Base-by-base conservation (phyloP, 2,888 invertebrate genomes). In the Fragum sueziense region DNA sequence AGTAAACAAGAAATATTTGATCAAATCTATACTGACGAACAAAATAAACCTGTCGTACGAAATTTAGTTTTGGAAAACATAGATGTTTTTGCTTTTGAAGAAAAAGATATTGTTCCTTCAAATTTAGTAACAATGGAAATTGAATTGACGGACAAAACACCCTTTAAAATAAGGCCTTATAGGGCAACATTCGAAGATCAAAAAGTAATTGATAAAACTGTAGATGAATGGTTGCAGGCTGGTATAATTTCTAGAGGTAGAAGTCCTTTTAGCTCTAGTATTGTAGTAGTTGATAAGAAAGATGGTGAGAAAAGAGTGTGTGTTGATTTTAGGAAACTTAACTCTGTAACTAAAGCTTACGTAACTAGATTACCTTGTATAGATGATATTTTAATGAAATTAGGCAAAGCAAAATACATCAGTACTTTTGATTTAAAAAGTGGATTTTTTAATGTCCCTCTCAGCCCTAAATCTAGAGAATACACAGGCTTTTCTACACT, bases 41-140 rank as follows among this genome's bases (percentile, higher is more conserved):
- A 57, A 57, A 25, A 70, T 31, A 54, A 31, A 37, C n/a, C 6
- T 9, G 4, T 57, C 6, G 37, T 70, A 33, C 17, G 34, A 27
- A 34, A 54, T 34, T 37, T 70, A 57, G 70, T 70, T 17, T 59
- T 70, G 27, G 27, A 54, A 25, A 70, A 70, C 25, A 3, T 37
- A 33, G 70, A 70, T 70, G 54, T 70, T 57, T 70, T 70, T 52
- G 69, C 69, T 9, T 69, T 69, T 69, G 27, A 69, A 31, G 69
- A 69, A 25, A 29, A n/a, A 25, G 70, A 70, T 11, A 25, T 70
- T 22, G 34, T 22, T 7, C 31, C 33, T 4, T 29, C 33, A 41
- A 25, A 33, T 4, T 33, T 70, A 25, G 37, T 57, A 14, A 25
- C 22, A 29, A 54, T 34, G 59, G 52, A 70, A 33, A 70, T 70